These are phyloP conservation scores for Vipera ursinii DNA, from an alignment of 2,797 vertebrate species.

Conservation along the genomic window DNA sequence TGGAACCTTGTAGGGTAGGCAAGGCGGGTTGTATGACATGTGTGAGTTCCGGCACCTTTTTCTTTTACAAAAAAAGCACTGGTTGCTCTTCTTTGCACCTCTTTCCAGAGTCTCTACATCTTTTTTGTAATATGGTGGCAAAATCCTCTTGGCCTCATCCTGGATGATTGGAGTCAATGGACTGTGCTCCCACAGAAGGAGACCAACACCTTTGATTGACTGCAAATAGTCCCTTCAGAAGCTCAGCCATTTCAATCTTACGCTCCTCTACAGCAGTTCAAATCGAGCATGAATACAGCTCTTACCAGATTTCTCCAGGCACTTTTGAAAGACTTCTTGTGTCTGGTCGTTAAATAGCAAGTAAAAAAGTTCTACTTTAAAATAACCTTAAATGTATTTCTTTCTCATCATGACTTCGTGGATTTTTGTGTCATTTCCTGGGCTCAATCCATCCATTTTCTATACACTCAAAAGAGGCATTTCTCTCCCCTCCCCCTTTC, in stretches of 20 bases:
- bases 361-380: not conserved
- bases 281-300: not conserved
- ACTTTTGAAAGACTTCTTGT: not conserved
- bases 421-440: not conserved
- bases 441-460: not conserved
- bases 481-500: not conserved
- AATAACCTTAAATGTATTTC: not conserved
- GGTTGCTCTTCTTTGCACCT: not conserved
- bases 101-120: not conserved
- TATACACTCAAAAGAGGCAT: not conserved
- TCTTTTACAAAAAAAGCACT: no score
- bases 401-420: not conserved
- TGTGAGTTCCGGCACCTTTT: no score
- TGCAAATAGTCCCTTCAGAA: not conserved
- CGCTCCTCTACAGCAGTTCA: accelerated
- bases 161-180: not conserved
- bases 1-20: no score
- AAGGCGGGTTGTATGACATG: no score
- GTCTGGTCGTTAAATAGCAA: not conserved
- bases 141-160: not conserved
- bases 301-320: not conserved
- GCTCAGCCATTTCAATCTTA: not conserved
- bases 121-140: not conserved
- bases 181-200: not conserved
- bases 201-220: not conserved